Base-by-base conservation (phyloP, 2,113 vertebrate species). In the Chlorodrepanis virens region DNA sequence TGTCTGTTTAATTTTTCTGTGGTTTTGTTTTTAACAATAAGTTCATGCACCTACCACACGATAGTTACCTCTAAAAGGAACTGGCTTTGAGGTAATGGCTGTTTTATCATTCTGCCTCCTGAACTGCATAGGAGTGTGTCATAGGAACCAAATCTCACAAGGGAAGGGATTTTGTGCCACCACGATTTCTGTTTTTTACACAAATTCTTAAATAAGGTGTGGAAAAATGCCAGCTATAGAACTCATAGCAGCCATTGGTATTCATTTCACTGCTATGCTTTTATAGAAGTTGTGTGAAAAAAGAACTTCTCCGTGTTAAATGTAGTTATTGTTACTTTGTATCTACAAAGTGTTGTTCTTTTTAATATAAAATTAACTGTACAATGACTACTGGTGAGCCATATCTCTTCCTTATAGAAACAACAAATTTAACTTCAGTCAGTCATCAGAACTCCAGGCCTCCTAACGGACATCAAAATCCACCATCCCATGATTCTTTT, bases 1-100 rank as follows among this genome's bases (percentile, higher is more conserved):
- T 72, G 47, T 95, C 77, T 85, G 69, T 81, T 92, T 68, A 88
- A 77, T 85, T 93, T 80, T 86, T 67, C 28, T 82, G 72, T 94
- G 63, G 10, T 80, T 94, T 89, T 69, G 83, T 97, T 92, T 69
- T 87, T 96, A 96, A 84, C 56, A 83, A 64, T 19, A 78, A 69
- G 68, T 77, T 90, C 24, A 12, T 37, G 23, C n/a, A 90, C 83
- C 85, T 94, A 42, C 89, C 89, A 93, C 91, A 96, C 15, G 15
- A 89, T 56, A 90, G 94, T 78, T 83, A 63, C 33, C 40, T 75
- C 17, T 78, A 60, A 83, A 88, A 78, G 72, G 60, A 68, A 70
- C 85, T 81, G 92, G 44, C 75, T 67, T 77, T 90, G 76, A 89
- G 57, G 12, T 56, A 70, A 60, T 12, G 52, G 29, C 69, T 94